Percentiles rank a stretch among this genome's conserved stretches.
These are phyloP conservation scores for Polypterus senegalus DNA, from an alignment of 2,113 vertebrate genomes.

Conservation along the genomic window DNA sequence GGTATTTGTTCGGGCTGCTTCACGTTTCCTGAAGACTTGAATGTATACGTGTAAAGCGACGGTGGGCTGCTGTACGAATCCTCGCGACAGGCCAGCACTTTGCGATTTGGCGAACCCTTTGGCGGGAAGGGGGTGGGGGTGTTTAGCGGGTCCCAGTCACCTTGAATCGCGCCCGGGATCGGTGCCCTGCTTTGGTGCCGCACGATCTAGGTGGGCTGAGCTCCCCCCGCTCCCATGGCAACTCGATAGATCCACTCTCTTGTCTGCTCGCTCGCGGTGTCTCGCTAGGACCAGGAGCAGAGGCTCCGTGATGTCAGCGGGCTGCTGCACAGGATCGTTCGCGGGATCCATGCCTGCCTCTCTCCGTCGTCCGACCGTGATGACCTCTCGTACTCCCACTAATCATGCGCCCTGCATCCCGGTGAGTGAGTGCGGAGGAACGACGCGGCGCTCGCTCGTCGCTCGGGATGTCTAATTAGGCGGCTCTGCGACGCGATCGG, in stretches of 20 bases:
- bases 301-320: slow-evolving; percentile 73
- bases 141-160: background rate
- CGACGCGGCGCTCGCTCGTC: slow-evolving; percentile 4
- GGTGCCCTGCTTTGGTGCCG: slow-evolving; percentile 16
- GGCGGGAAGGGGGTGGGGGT: background rate
- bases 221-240: slow-evolving; percentile 86
- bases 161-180: too few species aligned
- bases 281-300: slow-evolving; percentile 55
- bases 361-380: too few species aligned
- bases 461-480: slow-evolving; percentile 28
- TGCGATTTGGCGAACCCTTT: background rate
- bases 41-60: background rate
- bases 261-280: too few species aligned
- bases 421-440: slow-evolving; percentile 7
- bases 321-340: slow-evolving; percentile 24
- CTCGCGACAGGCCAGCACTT: background rate
- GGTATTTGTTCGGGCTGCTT: too few species aligned
- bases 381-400: too few species aligned
- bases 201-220: slow-evolving; percentile 69
- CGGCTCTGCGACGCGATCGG: slow-evolving; percentile 24
- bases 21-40: too few species aligned
- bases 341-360: too few species aligned
- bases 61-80: background rate
- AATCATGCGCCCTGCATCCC: slow-evolving; percentile 4
- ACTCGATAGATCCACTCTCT: slow-evolving; percentile 60